Percentiles rank a stretch among this genome's conserved stretches.
Evolutionary conservation across 2,113 vertebrate species (phyloP).

Genomic region (Tiliqua scincoides): DNA sequence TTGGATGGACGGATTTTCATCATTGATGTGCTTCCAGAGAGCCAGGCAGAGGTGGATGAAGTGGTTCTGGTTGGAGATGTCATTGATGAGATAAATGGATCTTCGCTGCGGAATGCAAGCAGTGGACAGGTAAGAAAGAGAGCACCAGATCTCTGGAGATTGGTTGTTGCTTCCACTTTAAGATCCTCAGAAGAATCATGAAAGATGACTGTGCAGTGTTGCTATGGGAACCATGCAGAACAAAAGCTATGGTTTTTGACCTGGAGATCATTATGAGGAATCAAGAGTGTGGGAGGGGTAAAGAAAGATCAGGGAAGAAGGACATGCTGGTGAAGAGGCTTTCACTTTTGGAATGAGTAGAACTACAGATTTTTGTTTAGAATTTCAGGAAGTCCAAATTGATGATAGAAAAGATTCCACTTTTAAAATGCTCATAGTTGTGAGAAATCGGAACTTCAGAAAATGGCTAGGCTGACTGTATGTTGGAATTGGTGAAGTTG

Average conservation of each 20-base stretch:
- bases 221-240: constrained; percentile 1
- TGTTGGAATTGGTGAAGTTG: not conserved
- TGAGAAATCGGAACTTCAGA: not conserved
- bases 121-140: constrained; percentile 73
- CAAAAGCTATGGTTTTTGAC: constrained; percentile 18
- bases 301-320: not conserved
- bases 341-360: not conserved
- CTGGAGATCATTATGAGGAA: constrained; percentile 8
- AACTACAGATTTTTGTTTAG: not conserved
- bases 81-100: constrained; percentile 84
- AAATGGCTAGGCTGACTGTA: not conserved
- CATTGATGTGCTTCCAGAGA: constrained; percentile 71
- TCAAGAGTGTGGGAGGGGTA: not conserved
- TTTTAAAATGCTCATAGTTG: not conserved
- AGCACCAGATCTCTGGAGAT: not conserved
- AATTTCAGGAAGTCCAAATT: not conserved
- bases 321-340: not conserved
- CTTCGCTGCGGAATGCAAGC: constrained; percentile 76
- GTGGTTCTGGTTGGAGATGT: constrained; percentile 78
- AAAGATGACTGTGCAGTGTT: not conserved
- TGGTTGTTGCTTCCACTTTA: not conserved
- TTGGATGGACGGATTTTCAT: constrained; percentile 79
- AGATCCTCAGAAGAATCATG: not conserved
- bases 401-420: not conserved
- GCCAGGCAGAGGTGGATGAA: constrained; percentile 79